Evolutionary conservation across 2,888 invertebrate species (phyloP), one percentile per base, ranked within the genome.

Genomic region (Acanthosepion lycidas): DNA sequence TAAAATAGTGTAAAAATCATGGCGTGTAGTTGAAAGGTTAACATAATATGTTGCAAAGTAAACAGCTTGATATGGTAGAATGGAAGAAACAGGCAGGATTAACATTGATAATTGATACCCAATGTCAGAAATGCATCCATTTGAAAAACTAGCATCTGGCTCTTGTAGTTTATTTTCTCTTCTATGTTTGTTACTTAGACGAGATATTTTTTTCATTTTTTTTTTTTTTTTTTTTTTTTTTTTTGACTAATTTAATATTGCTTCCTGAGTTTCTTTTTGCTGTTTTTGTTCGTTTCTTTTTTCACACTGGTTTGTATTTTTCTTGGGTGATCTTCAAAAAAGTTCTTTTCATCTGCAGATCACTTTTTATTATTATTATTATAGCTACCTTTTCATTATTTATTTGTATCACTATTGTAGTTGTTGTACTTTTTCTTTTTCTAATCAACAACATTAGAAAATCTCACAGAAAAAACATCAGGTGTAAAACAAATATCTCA

Each of bases 121-220:
- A 78, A 78, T 78, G 78, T 78, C 78, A 78, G 78, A n/a, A n/a
- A 78, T 78, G 78, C n/a, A 78, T 78, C 78, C 78, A 78, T n/a
- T 78, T 78, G 78, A 78, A 78, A 78, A 64, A n/a, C 78, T n/a
- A 78, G n/a, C 78, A 78, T 28, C 78, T 78, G 78, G n/a, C 78
- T 78, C 1, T 78, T n/a, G n/a, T 78, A 78, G 78, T n/a, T n/a
- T 78, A 78, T 78, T 78, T n/a, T n/a, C n/a, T 78, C 18, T 78
- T 9, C 12, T 28, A 28, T 28, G n/a, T n/a, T n/a, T 78, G 78
- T n/a, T 78, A 78, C 78, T n/a, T n/a, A 78, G 8, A 15, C 12
- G n/a, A 78, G n/a, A 78, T 23, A 28, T 78, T n/a, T n/a, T 78
- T 78, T n/a, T n/a, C n/a, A 33, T 33, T 33, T 33, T 33, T 33